A percentile compares a stretch with the other conserved stretches of the same genome.
Conservation (phyloP, 2,797 vertebrate genomes). For the Acanthiza pusilla region DNA sequence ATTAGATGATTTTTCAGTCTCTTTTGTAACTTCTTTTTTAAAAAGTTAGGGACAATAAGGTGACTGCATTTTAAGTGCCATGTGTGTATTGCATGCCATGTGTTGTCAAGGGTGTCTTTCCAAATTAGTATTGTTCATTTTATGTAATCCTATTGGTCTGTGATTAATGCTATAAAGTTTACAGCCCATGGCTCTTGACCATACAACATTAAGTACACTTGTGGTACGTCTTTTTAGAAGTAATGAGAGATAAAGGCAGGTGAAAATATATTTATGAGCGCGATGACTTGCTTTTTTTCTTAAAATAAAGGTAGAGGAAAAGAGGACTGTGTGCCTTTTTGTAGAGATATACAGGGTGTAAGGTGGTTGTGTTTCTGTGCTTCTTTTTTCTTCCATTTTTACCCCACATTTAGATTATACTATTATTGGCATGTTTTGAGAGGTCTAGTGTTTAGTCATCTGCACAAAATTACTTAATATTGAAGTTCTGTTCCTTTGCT, state of each 20-base stretch:
- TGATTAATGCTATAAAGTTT: not conserved
- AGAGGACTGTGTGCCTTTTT: not conserved
- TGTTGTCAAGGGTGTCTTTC: not conserved
- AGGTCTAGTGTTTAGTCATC: not conserved
- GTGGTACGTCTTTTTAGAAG: not conserved
- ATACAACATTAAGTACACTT: not conserved
- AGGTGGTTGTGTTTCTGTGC: not conserved
- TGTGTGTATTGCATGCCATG: rapidly evolving
- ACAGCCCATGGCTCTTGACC: not conserved
- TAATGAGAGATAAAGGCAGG: not conserved
- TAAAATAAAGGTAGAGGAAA: not conserved
- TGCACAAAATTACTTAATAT: not conserved
- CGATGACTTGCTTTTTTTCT: not conserved
- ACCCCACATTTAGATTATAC: not conserved
- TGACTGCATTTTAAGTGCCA: not conserved
- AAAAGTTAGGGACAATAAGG: not conserved
- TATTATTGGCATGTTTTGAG: not conserved
- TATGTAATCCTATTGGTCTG: not conserved
- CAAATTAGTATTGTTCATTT: not conserved
- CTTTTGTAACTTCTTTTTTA: not conserved
- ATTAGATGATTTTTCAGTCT: not conserved
- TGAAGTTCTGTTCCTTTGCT: not conserved
- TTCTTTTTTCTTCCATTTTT: not conserved
- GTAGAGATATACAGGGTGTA: not conserved
- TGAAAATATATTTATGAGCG: not conserved